Evolutionary conservation across 2,797 vertebrate genomes (phyloP).

Genomic region (Lateolabrax maculatus): DNA sequence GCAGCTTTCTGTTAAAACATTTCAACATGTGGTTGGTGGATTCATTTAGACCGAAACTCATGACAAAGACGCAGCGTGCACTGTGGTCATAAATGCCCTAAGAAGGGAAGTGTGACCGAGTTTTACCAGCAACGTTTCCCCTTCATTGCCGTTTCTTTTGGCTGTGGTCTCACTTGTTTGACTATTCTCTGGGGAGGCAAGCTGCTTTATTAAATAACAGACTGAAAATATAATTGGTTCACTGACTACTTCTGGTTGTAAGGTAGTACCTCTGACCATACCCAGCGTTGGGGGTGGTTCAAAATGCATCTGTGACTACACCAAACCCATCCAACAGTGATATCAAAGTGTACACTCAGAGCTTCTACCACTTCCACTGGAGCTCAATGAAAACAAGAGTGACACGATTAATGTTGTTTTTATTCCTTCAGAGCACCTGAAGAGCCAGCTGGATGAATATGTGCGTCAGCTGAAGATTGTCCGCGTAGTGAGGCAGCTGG

Average conservation of each 20-base stretch:
- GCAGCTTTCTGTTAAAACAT: not conserved
- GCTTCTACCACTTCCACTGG: not conserved
- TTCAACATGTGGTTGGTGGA: not conserved
- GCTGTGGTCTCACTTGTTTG: not conserved
- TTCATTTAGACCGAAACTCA: conserved; percentile 17
- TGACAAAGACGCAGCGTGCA: not conserved
- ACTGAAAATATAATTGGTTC: not conserved
- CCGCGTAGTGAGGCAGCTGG: conserved; percentile 90
- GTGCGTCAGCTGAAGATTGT: conserved; percentile 91
- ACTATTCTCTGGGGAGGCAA: not conserved
- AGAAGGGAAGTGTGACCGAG: conserved; percentile 42
- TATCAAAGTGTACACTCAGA: not conserved
- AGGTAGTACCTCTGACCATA: not conserved
- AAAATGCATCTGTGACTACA: conserved; percentile 1
- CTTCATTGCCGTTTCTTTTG: conserved; percentile 15
- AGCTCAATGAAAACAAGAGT: not conserved
- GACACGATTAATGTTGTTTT: not conserved
- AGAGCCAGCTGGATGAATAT: conserved; percentile 87
- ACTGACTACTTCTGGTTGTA: not conserved
- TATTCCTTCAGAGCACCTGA: conserved; percentile 87
- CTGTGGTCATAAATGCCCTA: conserved; percentile 12
- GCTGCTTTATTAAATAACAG: not conserved
- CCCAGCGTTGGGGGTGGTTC: not conserved
- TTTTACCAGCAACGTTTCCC: conserved; percentile 46
- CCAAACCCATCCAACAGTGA: not conserved